A percentile compares a stretch with the other conserved stretches of the same genome.
phyloP scores from a whole-genome alignment of 2,797 vertebrate species.

The Otolemur crassicaudatus region DNA sequence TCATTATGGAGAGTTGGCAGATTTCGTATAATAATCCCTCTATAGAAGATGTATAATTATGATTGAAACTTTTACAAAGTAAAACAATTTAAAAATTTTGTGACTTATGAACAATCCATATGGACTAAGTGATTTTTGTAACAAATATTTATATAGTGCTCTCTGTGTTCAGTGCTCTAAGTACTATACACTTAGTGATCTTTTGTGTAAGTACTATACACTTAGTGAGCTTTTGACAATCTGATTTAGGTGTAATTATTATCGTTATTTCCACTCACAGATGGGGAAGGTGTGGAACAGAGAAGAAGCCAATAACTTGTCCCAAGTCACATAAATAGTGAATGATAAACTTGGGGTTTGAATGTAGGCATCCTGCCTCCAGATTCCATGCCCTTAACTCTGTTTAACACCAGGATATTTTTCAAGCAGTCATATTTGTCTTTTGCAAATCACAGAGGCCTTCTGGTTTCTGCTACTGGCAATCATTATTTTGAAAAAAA shows the following conservation, averaged over 20 bases:
- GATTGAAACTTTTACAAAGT: not conserved
- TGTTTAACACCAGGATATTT: not conserved
- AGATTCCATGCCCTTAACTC: not conserved
- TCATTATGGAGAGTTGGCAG: not conserved
- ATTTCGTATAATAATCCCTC: not conserved
- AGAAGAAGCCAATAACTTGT: not conserved
- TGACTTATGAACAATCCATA: not conserved
- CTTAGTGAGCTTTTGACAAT: not conserved
- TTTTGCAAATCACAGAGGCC: constrained; percentile 13
- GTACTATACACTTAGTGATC: not conserved
- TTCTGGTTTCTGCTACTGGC: not conserved
- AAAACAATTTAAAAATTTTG: not conserved
- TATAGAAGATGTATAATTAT: not conserved
- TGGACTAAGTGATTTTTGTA: not conserved
- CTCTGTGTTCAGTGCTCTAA: not conserved
- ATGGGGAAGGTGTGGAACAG: not conserved
- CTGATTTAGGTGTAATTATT: not conserved
- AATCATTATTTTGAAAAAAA: not conserved
- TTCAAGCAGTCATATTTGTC: not conserved
- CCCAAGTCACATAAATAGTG: not conserved
- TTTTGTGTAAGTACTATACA: not conserved
- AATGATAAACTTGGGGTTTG: not conserved
- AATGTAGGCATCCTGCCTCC: not conserved
- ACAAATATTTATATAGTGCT: not conserved
- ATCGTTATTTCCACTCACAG: not conserved